Conservation (phyloP, 2,888 invertebrate species). For the Tinea pellionella region DNA sequence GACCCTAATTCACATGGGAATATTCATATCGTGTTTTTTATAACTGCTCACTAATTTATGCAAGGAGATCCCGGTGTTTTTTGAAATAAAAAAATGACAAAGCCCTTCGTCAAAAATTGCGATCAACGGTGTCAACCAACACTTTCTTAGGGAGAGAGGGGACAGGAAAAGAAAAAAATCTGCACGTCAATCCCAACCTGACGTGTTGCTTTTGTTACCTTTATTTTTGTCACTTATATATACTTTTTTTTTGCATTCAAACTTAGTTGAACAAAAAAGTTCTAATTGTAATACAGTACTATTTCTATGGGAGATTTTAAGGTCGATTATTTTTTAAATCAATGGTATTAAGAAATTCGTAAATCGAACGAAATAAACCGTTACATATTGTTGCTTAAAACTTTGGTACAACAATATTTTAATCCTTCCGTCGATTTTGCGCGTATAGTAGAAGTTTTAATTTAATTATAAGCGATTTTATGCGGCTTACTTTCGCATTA, state of each 20-base stretch:
- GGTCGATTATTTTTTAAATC: constrained; percentile 56
- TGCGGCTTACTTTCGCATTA: no score
- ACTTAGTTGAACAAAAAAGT: constrained; percentile 54
- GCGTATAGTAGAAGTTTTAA: no score
- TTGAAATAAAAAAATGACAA: constrained; percentile 39
- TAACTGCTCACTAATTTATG: constrained; percentile 59
- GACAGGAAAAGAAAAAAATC: constrained; percentile 28
- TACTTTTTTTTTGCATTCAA: constrained; percentile 43
- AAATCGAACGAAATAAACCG: constrained; percentile 12
- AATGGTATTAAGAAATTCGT: not conserved
- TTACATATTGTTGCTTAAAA: not conserved
- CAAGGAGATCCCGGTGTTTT: constrained; percentile 52
- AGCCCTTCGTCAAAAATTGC: constrained; percentile 57
- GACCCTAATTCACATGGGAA: constrained; percentile 48
- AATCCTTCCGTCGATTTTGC: no score
- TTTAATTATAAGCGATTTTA: no score
- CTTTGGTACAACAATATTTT: not conserved
- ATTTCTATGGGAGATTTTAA: constrained; percentile 55
- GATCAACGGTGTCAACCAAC: constrained; percentile 56
- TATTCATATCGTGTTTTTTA: constrained; percentile 49
- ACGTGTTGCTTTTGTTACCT: constrained; percentile 55
- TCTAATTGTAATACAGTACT: constrained; percentile 63
- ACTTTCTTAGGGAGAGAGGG: constrained; percentile 40
- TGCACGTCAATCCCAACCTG: constrained; percentile 51
- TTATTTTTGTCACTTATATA: constrained; percentile 60